Base-by-base conservation (phyloP, 2,888 invertebrate species). In the Stegophylla sp. region DNA sequence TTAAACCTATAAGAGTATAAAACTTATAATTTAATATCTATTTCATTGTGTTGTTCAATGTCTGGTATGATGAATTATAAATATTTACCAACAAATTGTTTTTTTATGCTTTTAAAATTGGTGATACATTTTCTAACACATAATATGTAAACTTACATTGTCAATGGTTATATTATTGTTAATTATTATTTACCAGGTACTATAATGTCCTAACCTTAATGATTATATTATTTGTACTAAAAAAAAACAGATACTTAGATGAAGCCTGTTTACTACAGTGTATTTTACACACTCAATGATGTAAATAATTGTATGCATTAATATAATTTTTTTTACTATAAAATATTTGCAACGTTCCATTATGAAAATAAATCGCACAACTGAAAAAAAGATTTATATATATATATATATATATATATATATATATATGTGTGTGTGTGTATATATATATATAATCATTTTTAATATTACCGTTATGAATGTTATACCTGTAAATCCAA, bases 281-380 rank as follows among this genome's bases (percentile, higher is more conserved):
- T 61, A 67, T 69, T 69, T 43, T 71, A 41, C 48, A 79, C 61
- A 51, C 61, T 71, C 20, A 59, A 59, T 61, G 34, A 71, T 79
- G 79, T 79, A 79, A 79, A 79, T 79, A 77, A 71, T 79, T 79
- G 61, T 69, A 79, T 34, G 59, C 69, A 69, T 79, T 61, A 66
- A 56, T 67, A 53, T 75, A 64, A 75, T 41, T 66, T 66, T 56
- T 75, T 67, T 79, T 77, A 71, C 48, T 45, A 63, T 59, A 69
- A 34, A 41, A 71, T 79, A 79, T 51, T 77, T 79, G 79, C 59
- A 79, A 79, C 26, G 79, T 79, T 79, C 79, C 69, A 79, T 71
- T 71, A 61, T 23, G 17, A 71, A 79, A 69, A 64, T 45, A 51
- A 61, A 69, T 28, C 61, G 79, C 79, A 79, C 79, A 79, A 79